phyloP scores from a whole-genome alignment of 2,113 vertebrate species.

The Campylorhamphus procurvoides region DNA sequence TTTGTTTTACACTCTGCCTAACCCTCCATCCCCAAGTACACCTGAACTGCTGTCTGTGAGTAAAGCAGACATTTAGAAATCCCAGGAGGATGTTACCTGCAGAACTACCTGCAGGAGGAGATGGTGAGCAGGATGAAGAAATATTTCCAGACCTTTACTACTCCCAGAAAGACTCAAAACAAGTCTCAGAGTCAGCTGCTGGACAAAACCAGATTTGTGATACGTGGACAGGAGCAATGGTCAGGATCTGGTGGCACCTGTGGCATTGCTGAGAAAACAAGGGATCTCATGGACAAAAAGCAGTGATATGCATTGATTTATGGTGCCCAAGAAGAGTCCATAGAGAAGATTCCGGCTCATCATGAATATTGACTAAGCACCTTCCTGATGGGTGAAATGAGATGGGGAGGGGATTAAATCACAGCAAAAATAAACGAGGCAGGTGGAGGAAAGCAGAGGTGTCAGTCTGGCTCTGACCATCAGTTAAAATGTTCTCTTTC shows the following conservation, averaged over 20 bases:
- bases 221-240: neutral
- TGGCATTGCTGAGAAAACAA: neutral
- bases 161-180: neutral
- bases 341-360: neutral
- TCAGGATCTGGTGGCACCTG: neutral
- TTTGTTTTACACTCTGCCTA: neutral
- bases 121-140: neutral
- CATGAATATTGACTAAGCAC: neutral
- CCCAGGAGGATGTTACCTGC: neutral
- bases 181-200: neutral
- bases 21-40: accelerated
- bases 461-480: neutral
- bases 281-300: neutral
- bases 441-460: neutral
- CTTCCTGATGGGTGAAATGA: neutral
- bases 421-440: neutral
- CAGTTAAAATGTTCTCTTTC: neutral
- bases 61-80: neutral
- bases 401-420: neutral
- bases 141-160: neutral
- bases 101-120: neutral
- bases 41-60: neutral
- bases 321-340: neutral
- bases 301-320: neutral
- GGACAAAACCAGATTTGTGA: neutral